These are phyloP conservation scores for Fregetta grallaria DNA, from an alignment of 2,113 vertebrate genomes.

Conservation along the genomic window DNA sequence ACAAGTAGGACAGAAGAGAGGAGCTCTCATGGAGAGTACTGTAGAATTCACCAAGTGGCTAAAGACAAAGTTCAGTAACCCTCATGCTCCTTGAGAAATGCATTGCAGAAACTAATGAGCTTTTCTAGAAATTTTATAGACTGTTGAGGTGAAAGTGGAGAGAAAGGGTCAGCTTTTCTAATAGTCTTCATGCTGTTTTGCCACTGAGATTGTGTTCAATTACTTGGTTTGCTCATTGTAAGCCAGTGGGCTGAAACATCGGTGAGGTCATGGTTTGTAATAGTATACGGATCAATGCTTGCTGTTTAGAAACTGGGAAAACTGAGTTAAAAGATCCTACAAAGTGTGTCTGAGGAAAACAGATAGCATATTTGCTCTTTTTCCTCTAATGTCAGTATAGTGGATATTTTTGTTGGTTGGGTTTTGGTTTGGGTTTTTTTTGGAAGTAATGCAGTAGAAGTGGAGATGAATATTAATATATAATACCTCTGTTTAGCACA, in stretches of 20 bases:
- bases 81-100: neutral
- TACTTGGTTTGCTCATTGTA: neutral
- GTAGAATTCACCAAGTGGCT: neutral
- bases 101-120: neutral
- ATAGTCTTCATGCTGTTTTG: conserved; percentile 29
- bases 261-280: neutral
- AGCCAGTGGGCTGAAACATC: conserved; percentile 17
- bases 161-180: conserved; percentile 10
- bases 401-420: neutral
- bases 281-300: neutral
- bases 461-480: neutral
- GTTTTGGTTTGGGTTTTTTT: neutral
- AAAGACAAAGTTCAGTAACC: conserved; percentile 1
- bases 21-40: neutral
- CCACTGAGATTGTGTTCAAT: conserved; percentile 1
- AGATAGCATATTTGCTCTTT: neutral
- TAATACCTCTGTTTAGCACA: neutral
- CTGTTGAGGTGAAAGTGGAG: neutral
- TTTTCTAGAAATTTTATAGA: conserved; percentile 20
- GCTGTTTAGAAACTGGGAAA: neutral
- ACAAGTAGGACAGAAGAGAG: neutral
- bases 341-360: neutral
- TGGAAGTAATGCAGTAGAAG: neutral
- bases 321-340: neutral
- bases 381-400: neutral